These are phyloP conservation scores for Neotoma lepida DNA, from an alignment of 2,113 vertebrate genomes.

Conservation along the genomic window DNA sequence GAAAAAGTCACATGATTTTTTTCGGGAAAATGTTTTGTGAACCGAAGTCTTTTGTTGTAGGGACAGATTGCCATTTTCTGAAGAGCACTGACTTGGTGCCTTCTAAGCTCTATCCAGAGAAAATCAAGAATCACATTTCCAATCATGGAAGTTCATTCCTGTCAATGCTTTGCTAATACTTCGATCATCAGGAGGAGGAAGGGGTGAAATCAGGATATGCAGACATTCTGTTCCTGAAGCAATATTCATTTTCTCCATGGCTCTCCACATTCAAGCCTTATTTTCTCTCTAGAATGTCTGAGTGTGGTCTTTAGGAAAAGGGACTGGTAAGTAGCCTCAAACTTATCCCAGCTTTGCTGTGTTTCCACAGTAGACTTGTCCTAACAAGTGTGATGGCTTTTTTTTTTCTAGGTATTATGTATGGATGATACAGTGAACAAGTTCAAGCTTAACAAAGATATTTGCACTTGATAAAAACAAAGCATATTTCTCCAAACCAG, in stretches of 20 bases:
- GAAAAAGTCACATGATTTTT: not conserved
- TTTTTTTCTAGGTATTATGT: not conserved
- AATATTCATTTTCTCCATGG: not conserved
- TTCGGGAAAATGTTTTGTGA: not conserved
- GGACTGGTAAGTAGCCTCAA: not conserved
- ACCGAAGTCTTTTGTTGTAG: not conserved
- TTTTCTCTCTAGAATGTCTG: not conserved
- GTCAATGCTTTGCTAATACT: not conserved
- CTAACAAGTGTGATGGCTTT: not conserved
- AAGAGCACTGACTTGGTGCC: not conserved
- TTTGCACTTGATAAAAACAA: not conserved
- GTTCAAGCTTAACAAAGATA: not conserved
- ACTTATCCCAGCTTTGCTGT: fast-evolving
- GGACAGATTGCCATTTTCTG: not conserved
- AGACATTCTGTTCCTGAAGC: not conserved
- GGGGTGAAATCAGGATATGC: too few species aligned
- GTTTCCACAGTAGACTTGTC: not conserved
- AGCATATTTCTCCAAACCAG: not conserved
- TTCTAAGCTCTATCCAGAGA: not conserved
- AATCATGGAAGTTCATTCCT: not conserved
- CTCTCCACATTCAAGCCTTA: not conserved
- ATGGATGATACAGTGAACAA: not conserved
- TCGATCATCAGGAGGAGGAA: not conserved
- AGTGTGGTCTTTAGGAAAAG: not conserved
- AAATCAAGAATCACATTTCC: constrained; percentile 6